A percentile compares a stretch with the other conserved stretches of the same genome.
phyloP scores from a whole-genome alignment of 2,797 vertebrate genomes.

The Mus caroli region DNA sequence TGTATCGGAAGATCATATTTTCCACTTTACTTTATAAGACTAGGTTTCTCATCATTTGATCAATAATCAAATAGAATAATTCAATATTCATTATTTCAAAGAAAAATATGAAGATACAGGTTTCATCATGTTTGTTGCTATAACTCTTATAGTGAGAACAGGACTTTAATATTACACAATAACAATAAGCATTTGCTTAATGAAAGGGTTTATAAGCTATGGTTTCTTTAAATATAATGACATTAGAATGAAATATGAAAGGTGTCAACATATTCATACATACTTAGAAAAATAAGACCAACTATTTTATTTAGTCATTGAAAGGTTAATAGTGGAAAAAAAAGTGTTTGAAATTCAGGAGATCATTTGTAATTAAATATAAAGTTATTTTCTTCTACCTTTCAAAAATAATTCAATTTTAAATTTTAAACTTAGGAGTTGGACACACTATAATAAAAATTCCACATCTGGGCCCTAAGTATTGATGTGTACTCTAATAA shows the following conservation, averaged over 20 bases:
- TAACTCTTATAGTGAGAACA: not conserved
- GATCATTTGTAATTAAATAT: constrained; percentile 47
- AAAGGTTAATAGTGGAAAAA: constrained; percentile 18
- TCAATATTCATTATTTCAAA: not conserved
- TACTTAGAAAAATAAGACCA: constrained; percentile 22
- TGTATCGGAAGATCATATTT: no score
- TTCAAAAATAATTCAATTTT: not conserved
- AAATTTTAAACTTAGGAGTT: not conserved
- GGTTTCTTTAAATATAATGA: not conserved
- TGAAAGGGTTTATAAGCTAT: not conserved
- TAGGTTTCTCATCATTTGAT: not conserved
- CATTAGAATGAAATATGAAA: not conserved
- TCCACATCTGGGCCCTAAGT: constrained; percentile 19
- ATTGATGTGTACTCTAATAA: constrained; percentile 40
- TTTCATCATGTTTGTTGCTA: not conserved
- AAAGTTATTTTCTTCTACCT: not conserved
- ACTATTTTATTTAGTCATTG: not conserved
- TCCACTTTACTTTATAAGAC: not conserved
- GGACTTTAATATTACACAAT: not conserved
- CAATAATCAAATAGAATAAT: not conserved
- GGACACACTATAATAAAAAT: constrained; percentile 53
- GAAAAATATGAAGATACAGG: not conserved
- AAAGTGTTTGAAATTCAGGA: not conserved
- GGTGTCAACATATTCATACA: not conserved
- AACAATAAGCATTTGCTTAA: not conserved